Evolutionary conservation across 2,113 vertebrate genomes (phyloP).

Genomic region (Theropithecus gelada): DNA sequence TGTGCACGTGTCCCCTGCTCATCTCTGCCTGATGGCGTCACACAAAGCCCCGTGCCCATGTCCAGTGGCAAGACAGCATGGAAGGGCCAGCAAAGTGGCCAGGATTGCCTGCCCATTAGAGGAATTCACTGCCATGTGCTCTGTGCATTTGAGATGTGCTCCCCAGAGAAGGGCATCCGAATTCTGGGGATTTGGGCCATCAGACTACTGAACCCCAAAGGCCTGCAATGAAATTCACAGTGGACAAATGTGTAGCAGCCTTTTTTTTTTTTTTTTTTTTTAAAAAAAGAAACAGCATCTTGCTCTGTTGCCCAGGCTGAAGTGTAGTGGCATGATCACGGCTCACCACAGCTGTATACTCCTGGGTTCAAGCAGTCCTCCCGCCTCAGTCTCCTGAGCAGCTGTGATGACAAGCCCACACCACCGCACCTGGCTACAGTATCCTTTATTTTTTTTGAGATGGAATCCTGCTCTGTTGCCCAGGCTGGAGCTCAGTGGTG

Average conservation of each 20-base stretch:
- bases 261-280: background rate
- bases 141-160: background rate
- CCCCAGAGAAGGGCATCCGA: background rate
- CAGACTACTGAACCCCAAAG: rapidly evolving
- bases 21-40: background rate
- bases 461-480: background rate
- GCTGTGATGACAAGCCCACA: background rate
- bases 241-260: rapidly evolving
- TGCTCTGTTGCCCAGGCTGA: background rate
- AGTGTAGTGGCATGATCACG: background rate
- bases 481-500: background rate
- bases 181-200: too few relatives aligned
- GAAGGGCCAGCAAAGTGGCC: background rate
- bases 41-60: background rate
- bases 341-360: background rate
- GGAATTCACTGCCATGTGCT: background rate
- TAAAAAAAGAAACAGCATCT: too few relatives aligned
- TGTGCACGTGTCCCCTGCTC: background rate
- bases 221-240: background rate
- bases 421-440: background rate
- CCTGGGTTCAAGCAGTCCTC: background rate
- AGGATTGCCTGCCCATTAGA: background rate
- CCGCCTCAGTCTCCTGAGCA: background rate
- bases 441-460: background rate
- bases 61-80: background rate